Conservation (phyloP, 2,113 vertebrate genomes). For the Clarias magur region DNA sequence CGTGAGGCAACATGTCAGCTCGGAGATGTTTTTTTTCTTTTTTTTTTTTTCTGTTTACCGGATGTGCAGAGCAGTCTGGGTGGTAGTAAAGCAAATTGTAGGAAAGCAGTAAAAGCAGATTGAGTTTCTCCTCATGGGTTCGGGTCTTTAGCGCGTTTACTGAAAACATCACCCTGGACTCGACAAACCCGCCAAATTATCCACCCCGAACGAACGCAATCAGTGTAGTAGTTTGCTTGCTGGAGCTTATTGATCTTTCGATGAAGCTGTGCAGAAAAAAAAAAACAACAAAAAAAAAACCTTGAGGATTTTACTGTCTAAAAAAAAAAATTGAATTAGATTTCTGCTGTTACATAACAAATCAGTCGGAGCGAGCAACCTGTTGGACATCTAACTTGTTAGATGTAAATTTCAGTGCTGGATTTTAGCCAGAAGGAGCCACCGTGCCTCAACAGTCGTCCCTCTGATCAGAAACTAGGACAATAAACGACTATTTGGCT, state of each 20-base stretch:
- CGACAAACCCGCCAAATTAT: constrained; percentile 50
- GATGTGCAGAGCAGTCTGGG: constrained; percentile 46
- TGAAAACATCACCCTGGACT: constrained; percentile 13
- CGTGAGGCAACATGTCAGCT: constrained; percentile 44
- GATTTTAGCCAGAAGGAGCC: constrained; percentile 55
- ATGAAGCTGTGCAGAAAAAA: constrained; percentile 14
- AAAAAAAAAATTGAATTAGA: constrained; percentile 24
- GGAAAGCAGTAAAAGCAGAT: constrained; percentile 42
- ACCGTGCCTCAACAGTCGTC: constrained; percentile 43
- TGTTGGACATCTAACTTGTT: constrained; percentile 62
- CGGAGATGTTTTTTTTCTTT: constrained; percentile 3
- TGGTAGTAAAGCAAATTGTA: constrained; percentile 45
- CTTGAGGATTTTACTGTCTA: constrained; percentile 10
- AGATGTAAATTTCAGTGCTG: constrained; percentile 66
- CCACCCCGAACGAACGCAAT: constrained; percentile 19
- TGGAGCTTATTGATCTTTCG: constrained; percentile 36
- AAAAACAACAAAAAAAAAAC: background rate
- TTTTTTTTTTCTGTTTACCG: constrained; percentile 53
- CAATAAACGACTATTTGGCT: constrained; percentile 42
- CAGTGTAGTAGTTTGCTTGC: background rate
- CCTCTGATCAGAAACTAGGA: constrained; percentile 59
- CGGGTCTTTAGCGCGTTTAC: constrained; percentile 35
- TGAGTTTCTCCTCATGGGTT: constrained; percentile 48
- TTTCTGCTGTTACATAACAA: constrained; percentile 32
- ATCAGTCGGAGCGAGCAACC: constrained; percentile 40